Evolutionary conservation across 2,888 invertebrate genomes (phyloP), one percentile per base, ranked within the genome.

Genomic region (Tyria jacobaeae): DNA sequence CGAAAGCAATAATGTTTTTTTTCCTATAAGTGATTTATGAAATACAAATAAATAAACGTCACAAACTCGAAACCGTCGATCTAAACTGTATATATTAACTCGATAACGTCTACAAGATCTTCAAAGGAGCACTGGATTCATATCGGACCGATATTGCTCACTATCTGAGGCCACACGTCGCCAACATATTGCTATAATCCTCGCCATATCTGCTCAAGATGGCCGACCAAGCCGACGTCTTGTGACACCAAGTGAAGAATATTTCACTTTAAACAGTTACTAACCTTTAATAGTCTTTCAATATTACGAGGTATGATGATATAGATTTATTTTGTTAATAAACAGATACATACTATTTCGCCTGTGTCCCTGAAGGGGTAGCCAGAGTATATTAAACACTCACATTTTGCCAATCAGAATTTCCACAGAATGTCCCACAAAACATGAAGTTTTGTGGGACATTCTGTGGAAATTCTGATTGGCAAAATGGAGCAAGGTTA

Each of bases 181-280:
- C 37, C n/a, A 48, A 50, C 4, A 54, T 58, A 44, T 58, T 58
- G 58, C 47, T 12, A 27, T 59, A 59, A 59, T 52, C 59, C 52
- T 6, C 35, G 4, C 9, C 37, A 44, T 52, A 52, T 52, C 27
- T 44, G 37, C 27, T n/a, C 25, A 24, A 34, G 44, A 41, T 35
- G 52, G 24, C 52, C 47, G 44, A 12, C 31, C 44, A 44, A 21
- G 39, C 24, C n/a, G 17, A 41, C 50, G 7, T 24, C 41, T 34
- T 27, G 10, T 14, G n/a, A 37, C 27, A 48, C 15, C 37, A 17
- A 24, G 44, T 44, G 31, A 4, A 21, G 1, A 15, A 52, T 3
- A 31, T 31, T 21, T 55, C 27, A 24, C 15, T 27, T 31, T 17
- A 44, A 44, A 54, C 21, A 14, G 25, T 37, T 14, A 27, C n/a